phyloP scores from a whole-genome alignment of 2,113 vertebrate species.

The Uria lomvia region DNA sequence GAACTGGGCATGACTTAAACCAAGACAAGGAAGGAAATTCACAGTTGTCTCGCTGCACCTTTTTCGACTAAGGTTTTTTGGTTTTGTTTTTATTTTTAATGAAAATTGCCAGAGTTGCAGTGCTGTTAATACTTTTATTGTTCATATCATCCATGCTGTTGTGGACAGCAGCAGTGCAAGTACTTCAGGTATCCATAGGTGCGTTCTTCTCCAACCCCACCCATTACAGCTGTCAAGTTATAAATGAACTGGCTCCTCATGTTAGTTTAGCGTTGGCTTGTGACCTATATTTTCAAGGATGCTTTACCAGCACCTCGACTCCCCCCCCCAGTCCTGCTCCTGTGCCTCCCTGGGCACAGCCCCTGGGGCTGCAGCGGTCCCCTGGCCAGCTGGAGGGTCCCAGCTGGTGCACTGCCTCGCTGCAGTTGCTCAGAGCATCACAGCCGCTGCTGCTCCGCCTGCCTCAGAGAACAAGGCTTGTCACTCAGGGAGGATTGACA shows the following conservation, averaged over 20 bases:
- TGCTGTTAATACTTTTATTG: background rate
- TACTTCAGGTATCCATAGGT: background rate
- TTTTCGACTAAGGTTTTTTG: background rate
- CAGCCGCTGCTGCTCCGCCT: background rate
- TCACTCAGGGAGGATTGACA: constrained; percentile 24
- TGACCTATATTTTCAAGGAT: background rate
- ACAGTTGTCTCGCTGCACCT: background rate
- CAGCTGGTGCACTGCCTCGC: background rate
- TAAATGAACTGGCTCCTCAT: background rate
- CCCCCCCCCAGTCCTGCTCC: background rate
- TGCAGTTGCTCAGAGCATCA: background rate
- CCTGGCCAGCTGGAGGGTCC: constrained; percentile 28
- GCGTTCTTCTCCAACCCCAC: background rate
- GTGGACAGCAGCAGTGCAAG: background rate
- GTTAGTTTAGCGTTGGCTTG: background rate
- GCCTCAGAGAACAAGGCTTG: background rate
- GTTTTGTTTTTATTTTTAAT: background rate
- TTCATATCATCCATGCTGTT: background rate
- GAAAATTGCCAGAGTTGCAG: background rate
- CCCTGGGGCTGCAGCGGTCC: background rate
- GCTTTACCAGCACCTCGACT: background rate
- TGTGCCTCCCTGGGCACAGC: background rate
- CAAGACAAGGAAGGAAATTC: background rate
- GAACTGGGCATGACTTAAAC: background rate
- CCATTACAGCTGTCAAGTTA: background rate